Evolutionary conservation across 2,797 vertebrate genomes (phyloP), one percentile per base, ranked within the genome.

Genomic region (Crax fasciolata): DNA sequence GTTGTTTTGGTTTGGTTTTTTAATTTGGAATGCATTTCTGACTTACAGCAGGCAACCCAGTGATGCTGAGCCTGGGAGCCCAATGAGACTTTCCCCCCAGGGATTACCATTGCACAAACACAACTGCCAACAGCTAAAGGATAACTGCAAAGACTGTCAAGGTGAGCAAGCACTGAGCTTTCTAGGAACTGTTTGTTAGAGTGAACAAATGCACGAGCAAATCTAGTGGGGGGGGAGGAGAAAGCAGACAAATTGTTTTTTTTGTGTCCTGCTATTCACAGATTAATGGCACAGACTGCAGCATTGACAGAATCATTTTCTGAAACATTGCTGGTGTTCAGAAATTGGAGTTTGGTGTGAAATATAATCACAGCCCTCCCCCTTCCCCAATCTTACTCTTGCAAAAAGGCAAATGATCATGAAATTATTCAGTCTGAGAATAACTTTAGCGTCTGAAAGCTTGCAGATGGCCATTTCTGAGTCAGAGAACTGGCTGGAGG

Each of bases 151-250:
- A 63, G 63, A 16, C 44, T 63, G 17, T n/a, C 55, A 54, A 35
- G 23, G 61, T 68, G 70, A 81, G 35, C 10, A 21, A 73, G 21
- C 3, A 1, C 7, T 0, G 3, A 73, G 6, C 51, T 54, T 67
- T 73, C n/a, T 54, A 68, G 84, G 39, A 70, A 59, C 62, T 30
- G 44, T 39, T 55, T 3, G 3, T 46, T 72, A 32, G 16, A 39
- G 7, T 20, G 23, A 46, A 17, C 0, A 3, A 79, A 11, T 7
- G 8, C 25, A 32, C 1, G 0, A 43, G n/a, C 6, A 16, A 77
- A 81, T 3, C 13, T 49, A 58, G 25, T 4, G 21, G 18, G n/a
- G 12, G 23, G 63, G 43, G 59, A 39, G 12, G 4, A 63, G 5
- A 67, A 89, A 73, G 6, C 14, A 65, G 21, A 49, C 39, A 54